These are phyloP conservation scores for Campylomormyrus numenius DNA, from an alignment of 2,113 vertebrate species.

Conservation along the genomic window DNA sequence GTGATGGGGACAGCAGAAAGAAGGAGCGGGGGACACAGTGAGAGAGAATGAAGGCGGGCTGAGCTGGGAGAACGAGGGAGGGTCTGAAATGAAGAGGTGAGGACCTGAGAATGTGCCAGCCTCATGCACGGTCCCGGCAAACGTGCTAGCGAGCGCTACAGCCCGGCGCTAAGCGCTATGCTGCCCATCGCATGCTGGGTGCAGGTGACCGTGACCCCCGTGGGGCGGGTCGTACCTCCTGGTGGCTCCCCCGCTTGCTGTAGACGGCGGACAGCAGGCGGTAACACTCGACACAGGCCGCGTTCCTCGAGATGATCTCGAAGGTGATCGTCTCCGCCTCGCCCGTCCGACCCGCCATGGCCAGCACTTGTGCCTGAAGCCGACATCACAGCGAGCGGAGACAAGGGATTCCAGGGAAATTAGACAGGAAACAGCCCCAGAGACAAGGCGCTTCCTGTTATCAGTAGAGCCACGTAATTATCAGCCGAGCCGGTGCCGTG, in stretches of 20 bases:
- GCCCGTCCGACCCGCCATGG: conserved; percentile 67
- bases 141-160: neutral
- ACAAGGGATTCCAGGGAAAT: neutral
- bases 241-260: conserved; percentile 78
- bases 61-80: neutral
- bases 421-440: neutral
- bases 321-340: conserved; percentile 79
- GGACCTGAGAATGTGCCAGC: neutral
- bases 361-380: conserved; percentile 81
- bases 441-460: neutral
- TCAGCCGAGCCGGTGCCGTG: neutral
- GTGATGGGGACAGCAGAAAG: neutral
- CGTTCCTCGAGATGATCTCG: conserved; percentile 67
- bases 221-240: conserved; percentile 58
- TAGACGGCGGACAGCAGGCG: conserved; percentile 88
- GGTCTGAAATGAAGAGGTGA: neutral
- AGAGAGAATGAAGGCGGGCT: neutral
- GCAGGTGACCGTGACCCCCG: neutral
- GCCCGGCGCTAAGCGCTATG: neutral
- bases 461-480: neutral
- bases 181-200: neutral
- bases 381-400: neutral
- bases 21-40: neutral
- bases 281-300: conserved; percentile 80
- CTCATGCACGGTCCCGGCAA: neutral